Base-by-base conservation (phyloP, 2,797 vertebrate genomes). In the Corythornis leucogaster region DNA sequence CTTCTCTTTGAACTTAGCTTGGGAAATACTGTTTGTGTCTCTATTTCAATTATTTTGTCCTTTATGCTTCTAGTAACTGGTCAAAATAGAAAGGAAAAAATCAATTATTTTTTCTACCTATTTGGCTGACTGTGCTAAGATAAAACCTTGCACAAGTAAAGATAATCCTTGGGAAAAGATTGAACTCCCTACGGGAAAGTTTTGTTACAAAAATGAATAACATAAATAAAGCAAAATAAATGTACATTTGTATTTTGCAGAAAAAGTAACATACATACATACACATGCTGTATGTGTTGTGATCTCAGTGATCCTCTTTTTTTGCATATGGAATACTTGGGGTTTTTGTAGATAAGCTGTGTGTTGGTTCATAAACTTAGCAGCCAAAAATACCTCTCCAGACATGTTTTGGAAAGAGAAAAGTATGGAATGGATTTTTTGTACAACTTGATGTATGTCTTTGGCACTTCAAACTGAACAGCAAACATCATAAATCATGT, bases 401-500 rank as follows among this genome's bases (percentile, higher is more conserved):
- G 86, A 62, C 28, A 70, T 31, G 66, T 71, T 85, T 82, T 89
- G 84, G 54, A 87, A 51, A 87, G 21, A 92, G n/a, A 64, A 93
- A 93, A 42, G 35, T 46, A 50, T 40, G 45, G 46, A 87, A 80
- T 45, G 40, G 55, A 21, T 48, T 71, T 78, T 93, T 80, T 77
- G 24, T 73, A 59, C 35, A 75, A 45, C 15, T 45, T 93, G 89
- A 95, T 83, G 66, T 30, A 94, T 91, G 53, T 22, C 51, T 62
- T 79, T 77, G 68, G 66, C 77, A 81, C 91, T 95, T 95, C 80
- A 81, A 2, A 78, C 50, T n/a, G 64, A 91, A 80, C 14, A 77
- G 71, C 38, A 87, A 89, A 92, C 45, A 48, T 19, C 45, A 75
- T 82, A 87, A 92, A 93, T 89, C 90, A 71, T 45, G 54, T 91